Evolutionary conservation across 2,888 invertebrate genomes (phyloP).

Genomic region (Oxyscelio sp.): DNA sequence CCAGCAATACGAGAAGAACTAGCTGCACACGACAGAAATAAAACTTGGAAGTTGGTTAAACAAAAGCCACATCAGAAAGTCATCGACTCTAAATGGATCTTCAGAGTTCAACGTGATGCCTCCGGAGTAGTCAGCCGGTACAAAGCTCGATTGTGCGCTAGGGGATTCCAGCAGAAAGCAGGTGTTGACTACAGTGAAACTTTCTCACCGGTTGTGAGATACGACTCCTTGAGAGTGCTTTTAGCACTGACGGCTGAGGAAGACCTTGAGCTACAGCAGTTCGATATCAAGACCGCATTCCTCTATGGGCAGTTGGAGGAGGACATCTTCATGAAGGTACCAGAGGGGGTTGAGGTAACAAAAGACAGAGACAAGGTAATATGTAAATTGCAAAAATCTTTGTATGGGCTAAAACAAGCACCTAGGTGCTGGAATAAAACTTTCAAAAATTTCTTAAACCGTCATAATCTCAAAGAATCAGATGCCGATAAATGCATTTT

Average conservation of each 20-base stretch:
- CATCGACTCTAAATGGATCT: slow-evolving; percentile 26
- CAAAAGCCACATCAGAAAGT: neutral
- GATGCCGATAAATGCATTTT: slow-evolving; percentile 37
- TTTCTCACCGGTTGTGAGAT: too few relatives aligned
- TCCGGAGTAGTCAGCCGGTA: neutral
- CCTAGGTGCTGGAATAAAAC: slow-evolving; percentile 36
- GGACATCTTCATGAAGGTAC: slow-evolving; percentile 58
- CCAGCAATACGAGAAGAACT: slow-evolving; percentile 28
- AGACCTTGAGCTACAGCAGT: slow-evolving; percentile 60
- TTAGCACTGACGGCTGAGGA: slow-evolving; percentile 41
- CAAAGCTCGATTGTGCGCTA: slow-evolving; percentile 41
- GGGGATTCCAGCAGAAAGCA: slow-evolving; percentile 50
- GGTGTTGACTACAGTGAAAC: slow-evolving; percentile 44
- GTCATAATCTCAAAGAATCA: slow-evolving; percentile 18
- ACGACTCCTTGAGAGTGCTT: slow-evolving; percentile 46
- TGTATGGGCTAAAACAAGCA: neutral
- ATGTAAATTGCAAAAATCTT: slow-evolving; percentile 44
- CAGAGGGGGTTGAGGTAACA: slow-evolving; percentile 19
- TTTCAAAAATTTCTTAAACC: slow-evolving; percentile 19
- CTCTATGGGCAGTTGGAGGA: slow-evolving; percentile 63
- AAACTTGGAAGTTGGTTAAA: slow-evolving; percentile 11
- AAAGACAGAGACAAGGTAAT: too few relatives aligned
- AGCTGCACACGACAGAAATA: neutral
- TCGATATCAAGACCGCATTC: slow-evolving; percentile 67
- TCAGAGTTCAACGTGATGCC: neutral